Percentiles rank a stretch among this genome's conserved stretches.
phyloP scores from a whole-genome alignment of 2,113 vertebrate genomes.

The Toxostoma redivivum region DNA sequence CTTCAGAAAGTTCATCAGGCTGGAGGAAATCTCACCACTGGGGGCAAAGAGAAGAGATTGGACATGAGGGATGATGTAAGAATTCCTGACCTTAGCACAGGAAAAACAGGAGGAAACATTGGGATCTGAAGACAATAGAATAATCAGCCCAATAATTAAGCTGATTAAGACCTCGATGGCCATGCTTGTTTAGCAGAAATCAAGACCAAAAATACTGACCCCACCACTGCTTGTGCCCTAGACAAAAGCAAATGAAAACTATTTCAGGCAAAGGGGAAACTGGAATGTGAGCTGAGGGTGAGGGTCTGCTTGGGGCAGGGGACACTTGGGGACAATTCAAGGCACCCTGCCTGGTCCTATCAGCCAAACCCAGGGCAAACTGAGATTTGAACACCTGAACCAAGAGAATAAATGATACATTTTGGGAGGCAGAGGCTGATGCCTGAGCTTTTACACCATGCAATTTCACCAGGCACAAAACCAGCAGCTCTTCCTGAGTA shows the following conservation, averaged over 20 bases:
- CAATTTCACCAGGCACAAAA: not conserved
- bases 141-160: constrained; percentile 3
- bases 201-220: not conserved
- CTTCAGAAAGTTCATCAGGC: not conserved
- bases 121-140: constrained; percentile 15
- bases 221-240: not conserved
- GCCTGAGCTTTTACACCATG: not conserved
- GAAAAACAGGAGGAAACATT: constrained; percentile 33
- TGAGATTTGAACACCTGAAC: not conserved
- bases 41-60: not conserved
- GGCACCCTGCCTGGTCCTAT: not conserved
- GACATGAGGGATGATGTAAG: not conserved
- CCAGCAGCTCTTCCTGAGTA: not conserved
- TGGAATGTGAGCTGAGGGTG: not conserved
- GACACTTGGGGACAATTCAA: not conserved
- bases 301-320: not conserved
- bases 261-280: not conserved
- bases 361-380: not conserved
- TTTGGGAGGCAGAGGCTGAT: not conserved
- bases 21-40: not conserved
- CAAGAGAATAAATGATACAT: not conserved
- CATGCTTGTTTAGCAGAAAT: not conserved
- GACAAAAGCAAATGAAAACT: not conserved
- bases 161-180: not conserved
- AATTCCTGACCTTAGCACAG: constrained; percentile 34